These are phyloP conservation scores for Oreochromis mossambicus DNA, from an alignment of 2,797 vertebrate species.

Conservation along the genomic window DNA sequence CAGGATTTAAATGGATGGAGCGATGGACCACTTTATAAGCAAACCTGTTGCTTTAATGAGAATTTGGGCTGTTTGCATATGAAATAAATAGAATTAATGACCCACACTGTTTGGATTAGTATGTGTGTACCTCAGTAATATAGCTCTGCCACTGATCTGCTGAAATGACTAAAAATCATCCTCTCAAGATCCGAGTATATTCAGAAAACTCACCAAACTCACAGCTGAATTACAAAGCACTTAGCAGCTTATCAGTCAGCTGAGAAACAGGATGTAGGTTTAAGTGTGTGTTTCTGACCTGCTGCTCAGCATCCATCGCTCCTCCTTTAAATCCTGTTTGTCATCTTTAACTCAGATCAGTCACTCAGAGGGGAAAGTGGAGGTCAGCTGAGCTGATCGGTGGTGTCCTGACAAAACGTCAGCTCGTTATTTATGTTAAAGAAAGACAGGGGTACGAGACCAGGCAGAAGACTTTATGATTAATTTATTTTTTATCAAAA, in stretches of 20 bases:
- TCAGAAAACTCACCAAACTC: background rate
- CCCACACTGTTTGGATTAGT: background rate
- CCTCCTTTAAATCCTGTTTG: background rate
- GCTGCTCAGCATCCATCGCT: background rate
- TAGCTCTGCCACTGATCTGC: background rate
- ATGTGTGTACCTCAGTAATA: background rate
- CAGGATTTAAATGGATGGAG: background rate
- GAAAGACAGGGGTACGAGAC: background rate
- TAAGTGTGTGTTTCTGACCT: background rate
- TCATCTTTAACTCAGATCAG: background rate
- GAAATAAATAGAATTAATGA: background rate
- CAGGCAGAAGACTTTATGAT: background rate
- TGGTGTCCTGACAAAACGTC: background rate
- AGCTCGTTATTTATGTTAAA: background rate
- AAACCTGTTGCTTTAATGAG: background rate
- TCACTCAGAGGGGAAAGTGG: background rate
- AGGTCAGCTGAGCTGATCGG: background rate
- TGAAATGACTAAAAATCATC: background rate
- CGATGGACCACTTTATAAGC: background rate
- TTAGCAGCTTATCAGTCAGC: background rate
- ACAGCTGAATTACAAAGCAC: background rate
- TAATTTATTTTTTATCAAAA: background rate
- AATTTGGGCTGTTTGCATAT: background rate
- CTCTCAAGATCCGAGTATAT: background rate
- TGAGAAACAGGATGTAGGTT: background rate